These are phyloP conservation scores for Prionace glauca DNA, from an alignment of 2,797 vertebrate species.

Conservation along the genomic window DNA sequence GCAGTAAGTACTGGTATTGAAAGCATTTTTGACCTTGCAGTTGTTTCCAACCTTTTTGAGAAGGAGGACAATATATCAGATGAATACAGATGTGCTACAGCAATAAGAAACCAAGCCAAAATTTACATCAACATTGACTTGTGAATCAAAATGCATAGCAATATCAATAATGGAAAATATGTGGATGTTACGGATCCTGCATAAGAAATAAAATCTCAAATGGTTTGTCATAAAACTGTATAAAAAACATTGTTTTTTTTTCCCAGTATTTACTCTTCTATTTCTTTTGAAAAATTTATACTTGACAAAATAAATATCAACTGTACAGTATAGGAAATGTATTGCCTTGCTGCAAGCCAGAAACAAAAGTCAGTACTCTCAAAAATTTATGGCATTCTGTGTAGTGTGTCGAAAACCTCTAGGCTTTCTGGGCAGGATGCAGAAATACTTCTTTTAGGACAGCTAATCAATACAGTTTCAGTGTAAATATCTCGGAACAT, in stretches of 20 bases:
- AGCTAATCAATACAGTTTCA: slow-evolving; percentile 38
- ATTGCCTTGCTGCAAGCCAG: slow-evolving; percentile 27
- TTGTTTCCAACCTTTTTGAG: neutral
- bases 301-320: slow-evolving; percentile 33
- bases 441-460: slow-evolving; percentile 37
- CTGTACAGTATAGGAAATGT: slow-evolving; percentile 20
- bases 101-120: neutral
- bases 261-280: neutral
- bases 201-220: slow-evolving; percentile 26
- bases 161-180: neutral
- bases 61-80: neutral
- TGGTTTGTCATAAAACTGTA: neutral
- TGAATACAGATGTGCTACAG: neutral
- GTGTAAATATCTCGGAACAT: slow-evolving; percentile 42
- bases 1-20: neutral
- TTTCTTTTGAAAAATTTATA: slow-evolving; percentile 30
- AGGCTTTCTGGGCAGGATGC: slow-evolving; percentile 31
- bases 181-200: neutral
- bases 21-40: neutral
- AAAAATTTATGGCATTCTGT: slow-evolving; percentile 32
- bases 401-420: slow-evolving; percentile 29
- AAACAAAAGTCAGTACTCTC: slow-evolving; percentile 36
- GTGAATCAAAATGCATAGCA: neutral
- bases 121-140: neutral
- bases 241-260: slow-evolving; percentile 23